These are phyloP conservation scores for Chymomyza costata DNA, from an alignment of 1,140 invertebrate species.

Conservation along the genomic window DNA sequence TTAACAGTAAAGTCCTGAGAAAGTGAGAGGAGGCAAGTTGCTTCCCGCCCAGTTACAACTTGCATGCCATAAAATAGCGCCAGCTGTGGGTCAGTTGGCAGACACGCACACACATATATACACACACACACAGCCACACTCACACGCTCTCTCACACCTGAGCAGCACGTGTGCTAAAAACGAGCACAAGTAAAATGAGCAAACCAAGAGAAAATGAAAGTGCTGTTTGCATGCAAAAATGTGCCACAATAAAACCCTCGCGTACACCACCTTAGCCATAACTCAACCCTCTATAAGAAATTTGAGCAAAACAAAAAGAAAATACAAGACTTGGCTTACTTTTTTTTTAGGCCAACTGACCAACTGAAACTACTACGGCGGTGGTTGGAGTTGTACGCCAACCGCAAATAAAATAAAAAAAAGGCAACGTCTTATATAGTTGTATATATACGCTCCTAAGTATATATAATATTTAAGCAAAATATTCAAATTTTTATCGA, in stretches of 20 bases:
- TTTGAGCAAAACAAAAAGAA: conserved; percentile 59
- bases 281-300: conserved; percentile 13
- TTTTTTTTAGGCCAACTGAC: conserved; percentile 63
- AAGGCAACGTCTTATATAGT: conserved; percentile 40
- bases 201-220: conserved; percentile 52
- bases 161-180: background rate
- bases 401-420: conserved; percentile 40
- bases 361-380: conserved; percentile 18
- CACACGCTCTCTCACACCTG: conserved; percentile 1
- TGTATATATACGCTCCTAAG: conserved; percentile 32
- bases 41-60: too few species aligned
- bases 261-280: background rate
- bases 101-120: too few species aligned
- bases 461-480: conserved; percentile 58
- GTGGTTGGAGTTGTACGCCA: conserved; percentile 24
- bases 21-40: conserved; percentile 17
- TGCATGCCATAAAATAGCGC: too few species aligned
- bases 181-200: conserved; percentile 14
- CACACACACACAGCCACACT: conserved; percentile 13
- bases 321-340: conserved; percentile 33
- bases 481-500: conserved; percentile 73
- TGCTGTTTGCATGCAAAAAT: conserved; percentile 61
- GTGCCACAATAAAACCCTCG: conserved; percentile 5
- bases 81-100: too few species aligned
- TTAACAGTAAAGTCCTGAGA: conserved; percentile 41